Conservation (phyloP, 2,113 vertebrate species). For the Hemicordylus capensis region DNA sequence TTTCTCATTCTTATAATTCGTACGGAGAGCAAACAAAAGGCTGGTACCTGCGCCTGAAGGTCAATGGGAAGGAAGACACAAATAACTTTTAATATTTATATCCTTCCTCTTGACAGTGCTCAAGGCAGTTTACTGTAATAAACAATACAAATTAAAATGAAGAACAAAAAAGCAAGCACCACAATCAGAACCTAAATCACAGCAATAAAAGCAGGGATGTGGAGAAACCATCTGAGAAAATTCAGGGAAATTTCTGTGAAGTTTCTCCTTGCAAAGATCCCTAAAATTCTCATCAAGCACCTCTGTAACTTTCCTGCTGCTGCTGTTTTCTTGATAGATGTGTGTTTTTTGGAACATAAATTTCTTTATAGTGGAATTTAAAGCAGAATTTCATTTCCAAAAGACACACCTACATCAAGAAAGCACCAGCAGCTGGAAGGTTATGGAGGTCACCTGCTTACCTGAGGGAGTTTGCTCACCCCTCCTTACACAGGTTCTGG, state of each 20-base stretch:
- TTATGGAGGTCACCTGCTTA: background rate
- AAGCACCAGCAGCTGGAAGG: background rate
- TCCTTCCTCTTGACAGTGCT: background rate
- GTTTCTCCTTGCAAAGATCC: no score
- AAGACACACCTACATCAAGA: background rate
- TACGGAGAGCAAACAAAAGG: slow-evolving; percentile 58
- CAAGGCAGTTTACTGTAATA: background rate
- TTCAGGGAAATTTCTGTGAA: no score
- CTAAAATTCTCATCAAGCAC: no score
- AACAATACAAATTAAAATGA: background rate
- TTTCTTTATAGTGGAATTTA: no score
- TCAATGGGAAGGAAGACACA: background rate
- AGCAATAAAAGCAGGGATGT: background rate
- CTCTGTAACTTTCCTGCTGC: no score
- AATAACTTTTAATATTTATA: background rate
- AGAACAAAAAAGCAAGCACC: background rate
- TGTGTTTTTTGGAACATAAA: no score
- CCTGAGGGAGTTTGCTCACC: background rate
- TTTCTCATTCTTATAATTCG: slow-evolving; percentile 63
- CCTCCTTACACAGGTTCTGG: background rate
- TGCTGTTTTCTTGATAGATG: no score
- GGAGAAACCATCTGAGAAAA: no score
- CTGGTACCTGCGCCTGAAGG: slow-evolving; percentile 53
- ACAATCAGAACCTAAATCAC: background rate
- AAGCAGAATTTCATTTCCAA: no score